Percentiles rank a stretch among this genome's conserved stretches.
These are phyloP conservation scores for Hormaphis cornu DNA, from an alignment of 1,140 invertebrate genomes.

Conservation along the genomic window DNA sequence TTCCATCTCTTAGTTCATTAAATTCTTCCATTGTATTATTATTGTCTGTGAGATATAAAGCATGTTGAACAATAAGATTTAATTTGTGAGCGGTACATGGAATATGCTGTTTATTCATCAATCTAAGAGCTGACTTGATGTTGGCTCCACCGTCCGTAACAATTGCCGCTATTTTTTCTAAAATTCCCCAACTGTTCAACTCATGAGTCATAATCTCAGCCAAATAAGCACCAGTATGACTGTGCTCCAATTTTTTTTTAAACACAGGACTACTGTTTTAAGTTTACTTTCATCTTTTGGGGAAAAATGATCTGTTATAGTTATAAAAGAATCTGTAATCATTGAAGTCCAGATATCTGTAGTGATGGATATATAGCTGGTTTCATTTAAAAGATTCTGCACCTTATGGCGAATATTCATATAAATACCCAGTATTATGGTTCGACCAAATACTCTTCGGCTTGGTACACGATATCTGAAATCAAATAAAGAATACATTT, in stretches of 20 bases:
- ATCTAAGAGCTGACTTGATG: background rate
- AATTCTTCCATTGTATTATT: background rate
- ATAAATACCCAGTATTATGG: background rate
- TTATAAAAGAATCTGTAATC: background rate
- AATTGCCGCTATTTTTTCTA: background rate
- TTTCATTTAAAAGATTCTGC: background rate
- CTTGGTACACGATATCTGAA: constrained; percentile 1
- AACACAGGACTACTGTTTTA: background rate
- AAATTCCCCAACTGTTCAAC: background rate
- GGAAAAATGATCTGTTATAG: background rate
- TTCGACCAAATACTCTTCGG: background rate
- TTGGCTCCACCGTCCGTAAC: background rate
- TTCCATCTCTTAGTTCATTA: background rate
- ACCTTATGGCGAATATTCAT: background rate
- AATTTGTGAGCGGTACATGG: background rate
- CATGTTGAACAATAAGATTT: background rate
- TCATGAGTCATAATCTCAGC: background rate
- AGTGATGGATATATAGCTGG: background rate
- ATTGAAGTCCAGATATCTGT: constrained; percentile 4
- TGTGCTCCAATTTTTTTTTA: background rate
- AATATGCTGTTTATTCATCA: background rate
- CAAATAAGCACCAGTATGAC: background rate
- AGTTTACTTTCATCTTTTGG: background rate
- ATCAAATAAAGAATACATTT: background rate
- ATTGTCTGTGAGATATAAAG: background rate